These are phyloP conservation scores for Streptopelia turtur DNA, from an alignment of 2,797 vertebrate species.

Conservation along the genomic window DNA sequence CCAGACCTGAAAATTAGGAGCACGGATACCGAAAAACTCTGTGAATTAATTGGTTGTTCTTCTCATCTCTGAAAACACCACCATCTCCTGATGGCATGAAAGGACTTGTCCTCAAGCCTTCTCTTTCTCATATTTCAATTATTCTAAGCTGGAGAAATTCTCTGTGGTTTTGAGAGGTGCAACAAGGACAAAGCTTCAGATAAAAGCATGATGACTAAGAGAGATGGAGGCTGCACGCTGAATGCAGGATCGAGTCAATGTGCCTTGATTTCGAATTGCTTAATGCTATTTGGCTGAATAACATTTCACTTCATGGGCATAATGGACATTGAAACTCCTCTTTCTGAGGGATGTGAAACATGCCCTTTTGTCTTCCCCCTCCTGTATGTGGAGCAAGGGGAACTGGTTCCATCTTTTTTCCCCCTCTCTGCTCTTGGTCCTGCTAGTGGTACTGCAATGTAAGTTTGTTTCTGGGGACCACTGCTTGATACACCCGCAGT, in stretches of 20 bases:
- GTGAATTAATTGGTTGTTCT: neutral
- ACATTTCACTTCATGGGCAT: conserved; percentile 33
- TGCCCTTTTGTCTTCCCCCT: neutral
- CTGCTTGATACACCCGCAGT: neutral
- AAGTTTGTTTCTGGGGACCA: neutral
- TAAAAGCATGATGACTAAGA: conserved; percentile 52
- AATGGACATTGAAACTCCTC: neutral
- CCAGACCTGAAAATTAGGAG: conserved; percentile 34
- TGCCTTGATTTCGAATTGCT: conserved; percentile 28
- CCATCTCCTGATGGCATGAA: neutral
- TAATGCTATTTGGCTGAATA: conserved; percentile 43
- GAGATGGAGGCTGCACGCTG: neutral
- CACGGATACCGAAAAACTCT: neutral
- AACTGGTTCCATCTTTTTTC: neutral
- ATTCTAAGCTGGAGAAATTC: conserved; percentile 30
- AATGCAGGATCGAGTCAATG: conserved; percentile 11
- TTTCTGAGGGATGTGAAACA: neutral
- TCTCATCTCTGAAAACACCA: neutral
- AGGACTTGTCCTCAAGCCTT: conserved; percentile 2
- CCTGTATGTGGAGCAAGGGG: neutral
- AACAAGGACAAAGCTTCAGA: conserved; percentile 13
- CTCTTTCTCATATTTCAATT: neutral
- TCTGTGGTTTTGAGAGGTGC: conserved; percentile 29
- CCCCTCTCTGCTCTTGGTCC: neutral
- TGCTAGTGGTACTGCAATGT: neutral